Percentiles rank a stretch among this genome's conserved stretches.
Evolutionary conservation across 2,797 vertebrate species (phyloP).

Genomic region (Paratrypauchen microcephalus): DNA sequence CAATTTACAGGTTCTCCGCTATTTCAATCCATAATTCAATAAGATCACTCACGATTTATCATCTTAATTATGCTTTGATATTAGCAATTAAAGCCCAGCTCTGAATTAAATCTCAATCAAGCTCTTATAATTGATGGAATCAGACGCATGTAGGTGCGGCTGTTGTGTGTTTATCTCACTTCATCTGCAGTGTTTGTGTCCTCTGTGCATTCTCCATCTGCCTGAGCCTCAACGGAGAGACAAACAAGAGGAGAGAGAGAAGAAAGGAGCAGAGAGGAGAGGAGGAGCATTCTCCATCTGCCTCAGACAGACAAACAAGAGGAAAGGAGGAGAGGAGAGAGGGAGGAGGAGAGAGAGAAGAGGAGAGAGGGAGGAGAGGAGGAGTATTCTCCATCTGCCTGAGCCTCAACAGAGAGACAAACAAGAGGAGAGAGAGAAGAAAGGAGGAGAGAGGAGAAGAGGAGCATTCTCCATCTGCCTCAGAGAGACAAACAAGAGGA

Average conservation of each 20-base stretch:
- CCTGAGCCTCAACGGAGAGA: conserved; percentile 47
- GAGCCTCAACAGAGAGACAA: no score
- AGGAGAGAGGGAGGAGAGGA: not conserved
- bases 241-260: conserved; percentile 37
- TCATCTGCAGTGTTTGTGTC: conserved; percentile 60
- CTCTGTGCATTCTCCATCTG: conserved; percentile 68
- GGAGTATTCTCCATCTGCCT: no score
- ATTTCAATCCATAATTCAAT: conserved; percentile 83
- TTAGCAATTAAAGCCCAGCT: conserved; percentile 84
- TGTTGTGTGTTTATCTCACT: conserved; percentile 58
- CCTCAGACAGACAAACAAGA: no score
- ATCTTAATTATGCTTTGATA: conserved; percentile 83
- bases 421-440: no score
- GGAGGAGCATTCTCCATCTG: no score
- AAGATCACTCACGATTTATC: conserved; percentile 84
- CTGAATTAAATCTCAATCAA: conserved; percentile 84
- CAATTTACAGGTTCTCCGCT: conserved; percentile 79
- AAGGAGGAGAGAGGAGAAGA: no score
- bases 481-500: no score
- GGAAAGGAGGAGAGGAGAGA: not conserved
- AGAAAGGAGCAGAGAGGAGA: not conserved
- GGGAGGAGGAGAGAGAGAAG: no score
- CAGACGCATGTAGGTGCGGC: conserved; percentile 69
- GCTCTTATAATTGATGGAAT: conserved; percentile 81
- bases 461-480: no score